Evolutionary conservation across 2,888 invertebrate species (phyloP).

Genomic region (Adelognathus sp.): DNA sequence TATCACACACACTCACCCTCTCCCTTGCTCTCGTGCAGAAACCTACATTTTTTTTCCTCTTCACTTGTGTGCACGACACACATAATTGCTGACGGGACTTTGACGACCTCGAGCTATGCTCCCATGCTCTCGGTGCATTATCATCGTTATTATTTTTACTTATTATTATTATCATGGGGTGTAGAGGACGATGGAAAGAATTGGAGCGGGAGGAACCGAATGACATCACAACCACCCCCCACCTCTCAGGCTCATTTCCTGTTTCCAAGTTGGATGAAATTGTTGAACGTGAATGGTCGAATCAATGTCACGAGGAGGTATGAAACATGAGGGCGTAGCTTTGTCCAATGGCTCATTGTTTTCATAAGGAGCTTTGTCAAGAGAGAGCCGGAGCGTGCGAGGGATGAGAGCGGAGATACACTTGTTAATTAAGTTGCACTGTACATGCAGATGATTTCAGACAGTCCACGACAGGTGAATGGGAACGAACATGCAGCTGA

Average conservation of each 20-base stretch:
- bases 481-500: neutral
- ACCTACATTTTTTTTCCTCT: neutral
- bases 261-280: conserved; percentile 29
- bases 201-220: neutral
- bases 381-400: neutral
- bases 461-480: neutral
- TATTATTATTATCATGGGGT: neutral
- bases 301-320: neutral
- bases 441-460: neutral
- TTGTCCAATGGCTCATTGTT: neutral
- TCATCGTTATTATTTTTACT: neutral
- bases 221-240: neutral
- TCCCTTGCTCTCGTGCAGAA: neutral
- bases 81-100: neutral
- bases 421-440: neutral
- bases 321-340: conserved; percentile 24
- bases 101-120: neutral
- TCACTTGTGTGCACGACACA: neutral
- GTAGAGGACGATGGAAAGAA: neutral
- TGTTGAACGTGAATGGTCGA: neutral
- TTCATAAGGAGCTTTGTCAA: neutral
- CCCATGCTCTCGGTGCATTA: neutral
- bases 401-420: neutral
- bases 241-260: conserved; percentile 14
- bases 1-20: too few species aligned